phyloP scores from a whole-genome alignment of 2,797 vertebrate genomes.

The Phataginus tricuspis region DNA sequence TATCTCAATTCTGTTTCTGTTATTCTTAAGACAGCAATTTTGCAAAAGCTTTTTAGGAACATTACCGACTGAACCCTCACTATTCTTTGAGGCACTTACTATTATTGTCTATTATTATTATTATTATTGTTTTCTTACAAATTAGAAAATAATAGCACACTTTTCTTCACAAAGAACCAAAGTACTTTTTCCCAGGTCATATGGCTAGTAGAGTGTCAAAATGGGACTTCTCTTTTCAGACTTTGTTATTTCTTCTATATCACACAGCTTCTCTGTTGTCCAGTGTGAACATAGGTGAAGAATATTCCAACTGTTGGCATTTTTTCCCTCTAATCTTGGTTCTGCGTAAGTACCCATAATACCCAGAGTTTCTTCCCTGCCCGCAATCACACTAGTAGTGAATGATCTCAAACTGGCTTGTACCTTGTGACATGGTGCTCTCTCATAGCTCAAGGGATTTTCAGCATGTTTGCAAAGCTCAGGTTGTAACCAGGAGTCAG shows the following conservation, averaged over 20 bases:
- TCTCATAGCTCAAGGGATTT: neutral
- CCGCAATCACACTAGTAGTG: slow-evolving; percentile 6
- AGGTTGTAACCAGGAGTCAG: neutral
- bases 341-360: neutral
- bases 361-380: neutral
- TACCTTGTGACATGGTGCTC: neutral
- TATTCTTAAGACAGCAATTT: slow-evolving; percentile 24
- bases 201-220: neutral
- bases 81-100: neutral
- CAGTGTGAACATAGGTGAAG: neutral
- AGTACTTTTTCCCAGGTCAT: neutral
- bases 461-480: neutral
- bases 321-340: neutral
- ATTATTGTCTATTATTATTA: neutral
- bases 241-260: neutral
- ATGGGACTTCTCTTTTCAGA: neutral
- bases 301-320: neutral
- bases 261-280: neutral
- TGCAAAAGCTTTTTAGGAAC: neutral
- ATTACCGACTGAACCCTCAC: neutral
- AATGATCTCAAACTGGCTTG: neutral
- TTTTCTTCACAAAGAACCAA: neutral
- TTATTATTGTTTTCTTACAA: slow-evolving; percentile 9
- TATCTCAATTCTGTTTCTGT: neutral
- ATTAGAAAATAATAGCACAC: neutral